Conservation (phyloP, 2,113 vertebrate genomes). For the Phrynosoma blainvillii region DNA sequence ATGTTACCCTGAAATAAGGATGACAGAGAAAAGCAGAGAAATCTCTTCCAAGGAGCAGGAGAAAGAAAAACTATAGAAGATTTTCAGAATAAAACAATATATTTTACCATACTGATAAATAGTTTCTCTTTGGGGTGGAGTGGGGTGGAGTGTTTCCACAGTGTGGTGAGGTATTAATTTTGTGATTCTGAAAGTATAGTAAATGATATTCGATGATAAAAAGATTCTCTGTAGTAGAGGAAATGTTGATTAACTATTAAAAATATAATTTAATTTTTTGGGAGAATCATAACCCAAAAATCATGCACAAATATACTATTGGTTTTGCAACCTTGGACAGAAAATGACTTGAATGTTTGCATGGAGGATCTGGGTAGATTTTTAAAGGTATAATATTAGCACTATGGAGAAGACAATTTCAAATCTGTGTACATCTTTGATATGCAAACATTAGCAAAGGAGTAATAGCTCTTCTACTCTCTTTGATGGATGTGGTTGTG, state of each 20-base stretch:
- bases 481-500: neutral
- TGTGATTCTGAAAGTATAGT: neutral
- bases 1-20: neutral
- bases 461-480: neutral
- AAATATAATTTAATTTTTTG: neutral
- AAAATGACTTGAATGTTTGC: neutral
- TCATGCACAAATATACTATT: neutral
- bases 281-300: neutral
- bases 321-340: neutral
- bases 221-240: neutral
- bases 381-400: too few relatives aligned
- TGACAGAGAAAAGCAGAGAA: neutral
- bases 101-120: neutral
- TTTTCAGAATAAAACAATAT: neutral
- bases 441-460: neutral
- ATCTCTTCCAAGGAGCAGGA: too few relatives aligned
- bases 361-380: neutral
- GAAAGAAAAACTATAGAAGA: neutral
- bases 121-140: neutral
- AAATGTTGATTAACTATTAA: neutral
- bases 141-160: too few relatives aligned
- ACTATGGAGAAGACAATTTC: neutral
- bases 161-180: neutral
- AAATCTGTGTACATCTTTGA: neutral
- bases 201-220: neutral